Evolutionary conservation across 2,888 invertebrate species (phyloP).

Genomic region (Pantelozetes paolii): DNA sequence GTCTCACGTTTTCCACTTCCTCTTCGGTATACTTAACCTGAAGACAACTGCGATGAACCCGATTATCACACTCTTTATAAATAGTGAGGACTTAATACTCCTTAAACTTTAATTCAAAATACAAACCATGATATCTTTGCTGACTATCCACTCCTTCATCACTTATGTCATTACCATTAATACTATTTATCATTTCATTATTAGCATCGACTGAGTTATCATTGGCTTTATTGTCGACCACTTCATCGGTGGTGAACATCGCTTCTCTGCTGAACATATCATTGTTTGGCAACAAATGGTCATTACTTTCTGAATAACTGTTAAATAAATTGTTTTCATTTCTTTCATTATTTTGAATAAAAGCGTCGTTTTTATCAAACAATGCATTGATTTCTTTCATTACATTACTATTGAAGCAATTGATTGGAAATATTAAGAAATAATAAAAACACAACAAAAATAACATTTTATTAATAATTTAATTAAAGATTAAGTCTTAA

Average conservation of each 20-base stretch:
- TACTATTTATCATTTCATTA: not conserved
- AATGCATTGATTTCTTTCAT: not conserved
- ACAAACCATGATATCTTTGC: not conserved
- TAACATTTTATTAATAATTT: not conserved
- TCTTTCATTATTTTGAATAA: not conserved
- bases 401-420: not conserved
- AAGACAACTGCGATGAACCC: not conserved
- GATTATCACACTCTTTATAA: not conserved
- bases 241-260: too few relatives aligned
- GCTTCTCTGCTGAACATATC: too few relatives aligned
- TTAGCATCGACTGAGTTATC: too few relatives aligned
- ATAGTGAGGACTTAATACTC: not conserved
- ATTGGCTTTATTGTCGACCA: not conserved
- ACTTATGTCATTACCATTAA: not conserved
- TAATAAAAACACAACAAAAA: not conserved
- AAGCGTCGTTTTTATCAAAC: not conserved
- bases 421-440: not conserved
- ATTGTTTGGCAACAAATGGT: too few relatives aligned
- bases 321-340: not conserved
- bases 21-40: not conserved
- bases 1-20: slow-evolving; percentile 3
- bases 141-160: not conserved
- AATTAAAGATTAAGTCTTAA: not conserved
- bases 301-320: too few relatives aligned
- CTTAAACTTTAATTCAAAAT: too few relatives aligned